Evolutionary conservation across 2,797 vertebrate genomes (phyloP), one percentile per base, ranked within the genome.

Genomic region (Bucorvus abyssinicus): DNA sequence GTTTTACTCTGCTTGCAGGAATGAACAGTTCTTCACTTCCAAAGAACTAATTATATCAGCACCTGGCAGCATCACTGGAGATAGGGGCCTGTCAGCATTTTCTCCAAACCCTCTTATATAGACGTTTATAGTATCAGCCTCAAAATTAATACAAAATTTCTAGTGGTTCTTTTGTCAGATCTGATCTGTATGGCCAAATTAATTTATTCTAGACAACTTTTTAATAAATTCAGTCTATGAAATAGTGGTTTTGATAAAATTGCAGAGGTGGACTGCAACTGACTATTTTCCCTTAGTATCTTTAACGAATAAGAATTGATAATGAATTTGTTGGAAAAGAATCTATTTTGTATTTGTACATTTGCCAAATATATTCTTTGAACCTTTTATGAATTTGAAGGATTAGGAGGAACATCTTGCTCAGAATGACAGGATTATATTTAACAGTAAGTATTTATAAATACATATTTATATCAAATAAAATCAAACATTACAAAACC

Each of bases 1-100:
- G 75, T 88, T 95, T 85, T 71, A 79, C 65, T 89, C 90, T 65
- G 82, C 88, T 94, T 90, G 90, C 90, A 94, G 84, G 87, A 93
- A 88, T 34, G 82, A 84, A 27, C 73, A 42, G 47, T 69, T 84
- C 82, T 79, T 63, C 36, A 36, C 94, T 82, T 87, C 80, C 83
- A 93, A 79, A 90, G 57, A 92, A 57, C 64, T 93, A 93, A 96
- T 96, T 95, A 92, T 67, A 86, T 67, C 63, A 89, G 63, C 87
- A 96, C 81, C 78, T 96, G 95, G 93, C 85, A 95, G 91, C 89
- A 82, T 49, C 73, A 56, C 83, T 92, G 68, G 27, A 87, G 79
- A 91, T 19, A 44, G 52, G 8, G 44, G 29, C 68, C 69, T 91
- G 89, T 94, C 83, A 93, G 95, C 93, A 76, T 52, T 94, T 97